A percentile compares a stretch with the other conserved stretches of the same genome.
Conservation (phyloP, 2,797 vertebrate species). For the Huso huso region DNA sequence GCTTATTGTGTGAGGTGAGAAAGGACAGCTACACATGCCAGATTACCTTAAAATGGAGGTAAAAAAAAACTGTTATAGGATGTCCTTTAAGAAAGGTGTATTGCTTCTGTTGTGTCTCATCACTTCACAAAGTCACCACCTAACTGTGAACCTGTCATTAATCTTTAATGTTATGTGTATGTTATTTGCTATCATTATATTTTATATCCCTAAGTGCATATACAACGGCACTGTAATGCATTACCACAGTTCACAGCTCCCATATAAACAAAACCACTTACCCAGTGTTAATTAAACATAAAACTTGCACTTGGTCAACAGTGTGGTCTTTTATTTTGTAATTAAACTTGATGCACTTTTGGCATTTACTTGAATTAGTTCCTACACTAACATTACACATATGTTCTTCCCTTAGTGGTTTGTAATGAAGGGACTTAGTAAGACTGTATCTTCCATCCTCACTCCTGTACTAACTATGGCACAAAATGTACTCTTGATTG, state of each 20-base stretch:
- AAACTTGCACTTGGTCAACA: background rate
- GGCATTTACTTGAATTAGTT: background rate
- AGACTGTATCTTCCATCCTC: too few species aligned
- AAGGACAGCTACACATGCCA: background rate
- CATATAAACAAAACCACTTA: background rate
- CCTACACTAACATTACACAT: too few species aligned
- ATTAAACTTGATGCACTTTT: background rate
- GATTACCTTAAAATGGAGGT: conserved; percentile 3
- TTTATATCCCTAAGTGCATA: background rate
- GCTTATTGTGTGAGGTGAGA: too few species aligned
- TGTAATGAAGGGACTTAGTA: too few species aligned
- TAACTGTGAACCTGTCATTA: background rate
- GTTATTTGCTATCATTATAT: background rate
- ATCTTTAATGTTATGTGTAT: background rate
- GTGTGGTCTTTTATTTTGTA: background rate
- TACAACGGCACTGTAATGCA: background rate
- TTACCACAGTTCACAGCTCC: background rate
- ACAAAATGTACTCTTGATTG: too few species aligned
- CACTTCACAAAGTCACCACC: too few species aligned
- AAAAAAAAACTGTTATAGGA: background rate
- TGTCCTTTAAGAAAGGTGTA: background rate
- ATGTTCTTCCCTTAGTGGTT: too few species aligned
- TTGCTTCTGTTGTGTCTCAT: background rate
- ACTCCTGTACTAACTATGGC: too few species aligned
- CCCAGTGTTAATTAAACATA: background rate